These are phyloP conservation scores for Copsychus sechellarum DNA, from an alignment of 2,113 vertebrate species.

Conservation along the genomic window DNA sequence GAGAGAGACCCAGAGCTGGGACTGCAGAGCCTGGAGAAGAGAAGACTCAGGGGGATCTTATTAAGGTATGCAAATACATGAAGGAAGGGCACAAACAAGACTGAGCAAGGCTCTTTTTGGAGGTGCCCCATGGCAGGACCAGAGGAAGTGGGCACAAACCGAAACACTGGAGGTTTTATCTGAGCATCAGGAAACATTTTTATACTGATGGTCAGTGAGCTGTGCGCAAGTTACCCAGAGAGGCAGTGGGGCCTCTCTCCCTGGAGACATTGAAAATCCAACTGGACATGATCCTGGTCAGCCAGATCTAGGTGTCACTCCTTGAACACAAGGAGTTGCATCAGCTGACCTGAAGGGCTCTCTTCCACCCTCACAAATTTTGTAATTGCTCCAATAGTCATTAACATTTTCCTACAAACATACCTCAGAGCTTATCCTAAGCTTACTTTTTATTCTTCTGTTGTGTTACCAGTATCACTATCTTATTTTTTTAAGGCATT, in stretches of 20 bases:
- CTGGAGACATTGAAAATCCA: background rate
- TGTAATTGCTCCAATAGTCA: background rate
- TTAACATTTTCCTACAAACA: background rate
- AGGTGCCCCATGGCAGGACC: background rate
- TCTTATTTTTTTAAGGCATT: accelerated
- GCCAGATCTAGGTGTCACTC: background rate
- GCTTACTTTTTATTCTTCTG: background rate
- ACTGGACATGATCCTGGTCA: background rate
- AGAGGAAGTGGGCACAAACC: background rate
- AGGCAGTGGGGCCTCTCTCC: background rate
- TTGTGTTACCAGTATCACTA: background rate
- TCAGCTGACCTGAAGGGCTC: background rate
- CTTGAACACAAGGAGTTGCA: background rate
- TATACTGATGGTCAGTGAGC: no score
- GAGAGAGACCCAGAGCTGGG: background rate
- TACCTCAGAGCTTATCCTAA: background rate
- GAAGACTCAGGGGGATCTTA: background rate
- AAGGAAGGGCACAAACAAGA: background rate
- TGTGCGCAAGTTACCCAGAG: background rate
- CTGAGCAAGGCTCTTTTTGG: background rate
- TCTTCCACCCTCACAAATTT: background rate
- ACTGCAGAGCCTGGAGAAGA: background rate
- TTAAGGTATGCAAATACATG: background rate
- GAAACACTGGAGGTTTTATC: background rate
- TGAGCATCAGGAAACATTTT: background rate